Percentiles rank a stretch among this genome's conserved stretches.
phyloP scores from a whole-genome alignment of 1,140 invertebrate genomes.

The Teleopsis dalmanni region DNA sequence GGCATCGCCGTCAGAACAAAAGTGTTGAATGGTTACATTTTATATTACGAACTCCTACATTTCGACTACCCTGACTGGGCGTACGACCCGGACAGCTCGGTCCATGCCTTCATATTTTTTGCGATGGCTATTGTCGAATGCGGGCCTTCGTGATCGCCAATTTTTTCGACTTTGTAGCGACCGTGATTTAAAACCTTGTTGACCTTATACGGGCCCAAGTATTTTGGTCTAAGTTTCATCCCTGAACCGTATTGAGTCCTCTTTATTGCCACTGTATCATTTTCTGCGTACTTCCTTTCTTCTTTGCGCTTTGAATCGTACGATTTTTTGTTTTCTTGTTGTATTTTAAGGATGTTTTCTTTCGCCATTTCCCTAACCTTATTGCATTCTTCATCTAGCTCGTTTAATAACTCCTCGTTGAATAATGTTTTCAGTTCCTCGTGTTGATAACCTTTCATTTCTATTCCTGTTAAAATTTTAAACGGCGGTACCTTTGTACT shows the following conservation, averaged over 20 bases:
- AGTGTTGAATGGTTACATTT: too few relatives aligned
- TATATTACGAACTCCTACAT: too few relatives aligned
- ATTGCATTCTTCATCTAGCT: constrained; percentile 16
- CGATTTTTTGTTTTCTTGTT: constrained; percentile 33
- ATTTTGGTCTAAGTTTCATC: constrained; percentile 30
- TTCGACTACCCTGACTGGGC: too few relatives aligned
- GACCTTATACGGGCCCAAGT: constrained; percentile 29
- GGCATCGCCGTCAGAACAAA: too few relatives aligned
- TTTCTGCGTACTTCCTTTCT: constrained; percentile 21
- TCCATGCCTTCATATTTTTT: not conserved
- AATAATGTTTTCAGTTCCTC: constrained; percentile 17
- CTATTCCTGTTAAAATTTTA: constrained; percentile 2
- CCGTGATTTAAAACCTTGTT: not conserved
- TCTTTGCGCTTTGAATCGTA: constrained; percentile 28
- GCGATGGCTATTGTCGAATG: not conserved
- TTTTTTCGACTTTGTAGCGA: not conserved
- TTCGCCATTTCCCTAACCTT: constrained; percentile 14
- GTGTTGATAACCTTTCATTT: constrained; percentile 19
- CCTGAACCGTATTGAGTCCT: constrained; percentile 33
- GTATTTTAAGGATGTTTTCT: constrained; percentile 27
- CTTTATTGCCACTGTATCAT: constrained; percentile 40
- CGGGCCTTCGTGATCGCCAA: constrained; percentile 1
- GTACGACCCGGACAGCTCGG: too few relatives aligned
- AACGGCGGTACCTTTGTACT: not conserved
- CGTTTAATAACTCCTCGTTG: constrained; percentile 23